These are phyloP conservation scores for Scaptomyza polygonia DNA, from an alignment of 2,888 invertebrate species.

Conservation along the genomic window DNA sequence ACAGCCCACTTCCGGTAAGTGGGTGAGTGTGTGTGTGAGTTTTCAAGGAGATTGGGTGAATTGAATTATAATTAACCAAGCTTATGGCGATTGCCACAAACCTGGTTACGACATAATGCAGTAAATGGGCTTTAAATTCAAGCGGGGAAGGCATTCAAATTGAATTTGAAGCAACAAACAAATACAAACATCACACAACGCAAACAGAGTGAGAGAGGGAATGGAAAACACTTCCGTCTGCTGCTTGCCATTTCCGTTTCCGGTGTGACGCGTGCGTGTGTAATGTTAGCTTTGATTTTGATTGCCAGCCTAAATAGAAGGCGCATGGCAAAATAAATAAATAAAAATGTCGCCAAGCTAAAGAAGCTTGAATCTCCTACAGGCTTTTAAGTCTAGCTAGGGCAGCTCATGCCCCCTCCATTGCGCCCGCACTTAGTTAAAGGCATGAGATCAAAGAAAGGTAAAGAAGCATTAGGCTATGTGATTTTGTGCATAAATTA, in stretches of 20 bases:
- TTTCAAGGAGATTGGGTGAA: constrained; percentile 14
- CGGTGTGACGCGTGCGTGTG: constrained; percentile 45
- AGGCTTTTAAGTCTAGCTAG: constrained; percentile 17
- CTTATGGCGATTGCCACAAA: constrained; percentile 36
- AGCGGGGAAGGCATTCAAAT: constrained; percentile 28
- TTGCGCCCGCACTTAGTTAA: constrained; percentile 17
- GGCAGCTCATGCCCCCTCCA: constrained; percentile 27
- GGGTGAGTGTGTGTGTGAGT: constrained; percentile 32
- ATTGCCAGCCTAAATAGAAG: constrained; percentile 27
- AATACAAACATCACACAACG: constrained; percentile 1
- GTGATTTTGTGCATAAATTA: constrained; percentile 53
- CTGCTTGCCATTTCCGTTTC: constrained; percentile 64
- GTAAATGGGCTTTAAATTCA: constrained; percentile 34
- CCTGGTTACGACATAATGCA: constrained; percentile 30
- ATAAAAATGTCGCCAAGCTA: constrained; percentile 26
- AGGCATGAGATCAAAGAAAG: constrained; percentile 59
- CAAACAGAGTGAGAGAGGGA: constrained; percentile 2
- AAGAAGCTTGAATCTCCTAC: constrained; percentile 7
- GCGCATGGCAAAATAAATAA: constrained; percentile 4
- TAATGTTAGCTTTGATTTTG: constrained; percentile 45
- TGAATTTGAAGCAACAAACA: constrained; percentile 42
- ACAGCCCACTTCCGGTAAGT: constrained; percentile 39
- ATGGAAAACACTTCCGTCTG: constrained; percentile 50
- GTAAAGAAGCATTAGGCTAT: constrained; percentile 48
- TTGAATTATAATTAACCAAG: constrained; percentile 44